A percentile compares a stretch with the other conserved stretches of the same genome.
These are phyloP conservation scores for Drosophila picticornis DNA, from an alignment of 2,888 invertebrate species.

Conservation along the genomic window DNA sequence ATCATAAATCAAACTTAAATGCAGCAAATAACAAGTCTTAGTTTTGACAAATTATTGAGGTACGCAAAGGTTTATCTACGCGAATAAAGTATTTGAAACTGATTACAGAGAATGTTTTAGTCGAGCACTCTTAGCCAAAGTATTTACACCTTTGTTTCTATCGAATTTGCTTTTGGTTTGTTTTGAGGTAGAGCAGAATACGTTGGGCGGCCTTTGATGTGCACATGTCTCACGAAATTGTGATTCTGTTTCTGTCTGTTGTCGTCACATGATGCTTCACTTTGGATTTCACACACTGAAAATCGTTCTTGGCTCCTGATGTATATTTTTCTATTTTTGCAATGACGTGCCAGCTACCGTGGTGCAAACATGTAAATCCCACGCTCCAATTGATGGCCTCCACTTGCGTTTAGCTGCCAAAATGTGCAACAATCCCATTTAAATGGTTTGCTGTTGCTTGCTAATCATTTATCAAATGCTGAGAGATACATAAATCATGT, in stretches of 20 bases:
- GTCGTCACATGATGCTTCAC: conserved; percentile 71
- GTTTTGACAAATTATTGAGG: not conserved
- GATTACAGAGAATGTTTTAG: not conserved
- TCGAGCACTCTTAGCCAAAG: not conserved
- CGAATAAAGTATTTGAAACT: not conserved
- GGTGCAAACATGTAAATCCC: conserved; percentile 55
- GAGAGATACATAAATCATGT: conserved; percentile 64
- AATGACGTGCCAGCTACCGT: conserved; percentile 69
- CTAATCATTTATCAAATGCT: conserved; percentile 65
- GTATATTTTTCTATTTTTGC: conserved; percentile 49
- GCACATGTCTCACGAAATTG: conserved; percentile 57
- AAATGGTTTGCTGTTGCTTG: conserved; percentile 8
- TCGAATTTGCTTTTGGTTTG: conserved; percentile 5
- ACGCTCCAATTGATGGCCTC: conserved; percentile 62
- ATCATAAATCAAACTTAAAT: not conserved
- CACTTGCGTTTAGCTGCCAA: conserved; percentile 50
- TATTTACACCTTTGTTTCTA: not conserved
- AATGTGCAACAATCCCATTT: conserved; percentile 52
- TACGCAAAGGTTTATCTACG: not conserved
- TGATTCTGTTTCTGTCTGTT: conserved; percentile 55
- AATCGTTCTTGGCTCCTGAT: conserved; percentile 21
- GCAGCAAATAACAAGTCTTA: not conserved
- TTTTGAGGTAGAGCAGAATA: conserved; percentile 55
- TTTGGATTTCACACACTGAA: conserved; percentile 38
- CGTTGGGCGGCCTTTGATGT: conserved; percentile 63